Evolutionary conservation across 2,888 invertebrate species (phyloP).

Genomic region (Saturnia japonica): DNA sequence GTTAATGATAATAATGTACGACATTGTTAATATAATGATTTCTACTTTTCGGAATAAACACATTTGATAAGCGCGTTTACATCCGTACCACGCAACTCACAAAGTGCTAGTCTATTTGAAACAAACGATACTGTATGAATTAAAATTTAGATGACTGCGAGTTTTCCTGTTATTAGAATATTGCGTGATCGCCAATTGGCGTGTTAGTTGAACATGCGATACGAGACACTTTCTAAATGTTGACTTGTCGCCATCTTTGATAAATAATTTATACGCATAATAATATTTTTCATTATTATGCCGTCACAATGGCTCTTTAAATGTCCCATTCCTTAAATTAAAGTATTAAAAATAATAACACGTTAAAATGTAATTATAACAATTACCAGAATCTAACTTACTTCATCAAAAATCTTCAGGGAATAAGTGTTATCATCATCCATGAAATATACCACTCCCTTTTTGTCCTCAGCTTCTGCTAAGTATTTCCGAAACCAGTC

Average conservation of each 20-base stretch:
- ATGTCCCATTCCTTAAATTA: too few relatives aligned
- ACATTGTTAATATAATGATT: not conserved
- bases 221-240: not conserved
- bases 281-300: not conserved
- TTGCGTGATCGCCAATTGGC: not conserved
- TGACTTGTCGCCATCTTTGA: not conserved
- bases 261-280: not conserved
- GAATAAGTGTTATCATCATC: conserved; percentile 98
- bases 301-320: too few relatives aligned
- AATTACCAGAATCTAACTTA: conserved; percentile 48
- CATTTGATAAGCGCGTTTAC: not conserved
- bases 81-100: not conserved
- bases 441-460: conserved; percentile 95
- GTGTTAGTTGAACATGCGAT: not conserved
- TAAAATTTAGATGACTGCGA: not conserved
- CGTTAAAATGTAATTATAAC: not conserved
- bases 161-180: not conserved
- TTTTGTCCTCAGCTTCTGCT: conserved; percentile 70
- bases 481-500: conserved; percentile 89
- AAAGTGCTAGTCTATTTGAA: not conserved
- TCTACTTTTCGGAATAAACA: not conserved
- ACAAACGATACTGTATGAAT: not conserved
- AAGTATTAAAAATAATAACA: too few relatives aligned
- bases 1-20: not conserved
- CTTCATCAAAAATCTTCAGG: conserved; percentile 94